Evolutionary conservation across 2,797 vertebrate genomes (phyloP), one percentile per base, ranked within the genome.

Genomic region (Tangara arthus): DNA sequence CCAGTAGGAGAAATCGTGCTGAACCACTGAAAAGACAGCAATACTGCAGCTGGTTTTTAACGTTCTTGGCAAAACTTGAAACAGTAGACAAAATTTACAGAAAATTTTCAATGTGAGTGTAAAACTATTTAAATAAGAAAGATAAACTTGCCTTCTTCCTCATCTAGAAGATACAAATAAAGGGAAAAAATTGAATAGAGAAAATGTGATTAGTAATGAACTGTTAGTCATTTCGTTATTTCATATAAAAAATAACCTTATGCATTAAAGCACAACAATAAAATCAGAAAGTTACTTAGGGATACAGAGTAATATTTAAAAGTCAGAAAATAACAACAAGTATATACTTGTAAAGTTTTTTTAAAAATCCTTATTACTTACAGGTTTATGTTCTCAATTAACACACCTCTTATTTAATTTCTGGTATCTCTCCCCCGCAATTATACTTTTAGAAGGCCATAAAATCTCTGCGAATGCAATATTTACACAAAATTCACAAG

Each of bases 61-160:
- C 6, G 49, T 35, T 83, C 87, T 79, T 42, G 35, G 66, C 69
- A 34, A 73, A 89, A 53, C 11, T 19, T 83, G 41, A 87, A 89
- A 70, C n/a, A 87, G 24, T 5, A 90, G 72, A 79, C n/a, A 95
- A 65, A 73, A 37, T 73, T 83, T 49, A 96, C 71, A 95, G 42
- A 76, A 83, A 71, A 49, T 50, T 78, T 95, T 87, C 49, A 86
- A 10, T 90, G 23, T 82, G 34, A 77, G n/a, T 87, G 65, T 77
- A 94, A 81, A 92, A 89, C 65, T 80, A 93, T 79, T 94, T 78
- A 86, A 86, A 82, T 88, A 97, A 95, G 65, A 96, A 97, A 94
- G 37, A 46, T 72, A 93, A 94, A 99, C 99, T 99, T 98, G 99
- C 99, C 99, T 99, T 99, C 98, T 91, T 99, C 98, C 97, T 97